These are phyloP conservation scores for Monopis laevigella DNA, from an alignment of 2,888 invertebrate genomes.

Conservation along the genomic window DNA sequence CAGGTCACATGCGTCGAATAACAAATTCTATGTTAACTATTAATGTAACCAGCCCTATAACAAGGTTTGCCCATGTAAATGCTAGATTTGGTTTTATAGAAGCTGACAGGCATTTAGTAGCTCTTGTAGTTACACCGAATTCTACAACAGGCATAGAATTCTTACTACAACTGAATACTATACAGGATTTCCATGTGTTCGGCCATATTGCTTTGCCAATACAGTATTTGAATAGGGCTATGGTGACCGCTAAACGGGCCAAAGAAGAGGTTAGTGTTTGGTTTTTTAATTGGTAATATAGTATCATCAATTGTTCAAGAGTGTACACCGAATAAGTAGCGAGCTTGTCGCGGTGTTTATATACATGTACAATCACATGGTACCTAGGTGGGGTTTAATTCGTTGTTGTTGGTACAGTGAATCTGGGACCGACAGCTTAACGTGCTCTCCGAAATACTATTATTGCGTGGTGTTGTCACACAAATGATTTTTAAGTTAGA, in stretches of 20 bases:
- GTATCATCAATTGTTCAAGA: too few species aligned
- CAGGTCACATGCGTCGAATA: conserved; percentile 74
- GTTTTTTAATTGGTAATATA: not conserved
- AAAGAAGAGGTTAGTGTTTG: conserved; percentile 65
- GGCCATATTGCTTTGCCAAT: conserved; percentile 79
- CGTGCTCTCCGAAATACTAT: too few species aligned
- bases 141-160: conserved; percentile 77
- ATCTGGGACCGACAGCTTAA: too few species aligned
- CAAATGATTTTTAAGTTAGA: too few species aligned
- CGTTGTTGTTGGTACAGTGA: too few species aligned
- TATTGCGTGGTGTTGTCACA: too few species aligned
- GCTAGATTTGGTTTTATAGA: conserved; percentile 80
- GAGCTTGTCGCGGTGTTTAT: too few species aligned
- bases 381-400: too few species aligned
- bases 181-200: conserved; percentile 77
- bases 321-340: too few species aligned
- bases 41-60: conserved; percentile 78
- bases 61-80: conserved; percentile 71
- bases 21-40: conserved; percentile 80
- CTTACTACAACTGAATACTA: conserved; percentile 67
- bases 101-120: conserved; percentile 74
- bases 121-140: conserved; percentile 74
- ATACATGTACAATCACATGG: too few species aligned
- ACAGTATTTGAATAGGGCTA: conserved; percentile 72
- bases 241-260: conserved; percentile 75